phyloP scores from a whole-genome alignment of 2,888 invertebrate genomes.

The Drosophila sordidapex region DNA sequence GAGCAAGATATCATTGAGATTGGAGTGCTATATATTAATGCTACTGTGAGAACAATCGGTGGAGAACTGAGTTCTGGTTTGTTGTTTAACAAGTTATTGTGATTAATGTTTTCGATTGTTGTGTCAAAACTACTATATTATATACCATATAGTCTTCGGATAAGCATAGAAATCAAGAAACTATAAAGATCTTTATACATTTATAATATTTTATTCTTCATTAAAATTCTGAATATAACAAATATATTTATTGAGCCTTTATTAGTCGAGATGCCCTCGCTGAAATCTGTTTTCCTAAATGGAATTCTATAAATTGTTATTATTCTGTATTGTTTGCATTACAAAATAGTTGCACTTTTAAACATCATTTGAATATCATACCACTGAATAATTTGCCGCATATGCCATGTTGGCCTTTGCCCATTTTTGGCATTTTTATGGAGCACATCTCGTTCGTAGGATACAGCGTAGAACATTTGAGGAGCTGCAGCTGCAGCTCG shows the following conservation, averaged over 20 bases:
- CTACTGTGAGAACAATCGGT: too few species aligned
- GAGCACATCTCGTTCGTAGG: slow-evolving; percentile 17
- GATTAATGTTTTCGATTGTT: too few species aligned
- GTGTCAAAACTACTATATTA: too few species aligned
- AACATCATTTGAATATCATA: neutral
- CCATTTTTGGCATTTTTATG: neutral
- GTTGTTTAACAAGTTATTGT: too few species aligned
- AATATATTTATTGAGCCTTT: neutral
- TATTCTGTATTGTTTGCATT: neutral
- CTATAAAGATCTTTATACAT: too few species aligned
- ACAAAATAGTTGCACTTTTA: neutral
- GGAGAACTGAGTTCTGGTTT: too few species aligned
- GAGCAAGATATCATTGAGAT: neutral
- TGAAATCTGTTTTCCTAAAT: neutral
- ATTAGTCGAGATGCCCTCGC: neutral
- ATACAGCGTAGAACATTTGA: slow-evolving; percentile 34
- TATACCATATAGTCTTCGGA: too few species aligned
- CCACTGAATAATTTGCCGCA: neutral
- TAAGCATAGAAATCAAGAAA: too few species aligned
- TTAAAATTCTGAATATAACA: too few species aligned
- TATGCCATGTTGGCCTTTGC: neutral
- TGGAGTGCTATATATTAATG: neutral
- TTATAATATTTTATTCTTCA: too few species aligned
- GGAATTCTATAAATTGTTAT: neutral
- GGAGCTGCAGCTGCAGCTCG: slow-evolving; percentile 23